phyloP scores from a whole-genome alignment of 2,888 invertebrate genomes.

The Drosophila nr. perissopoda region DNA sequence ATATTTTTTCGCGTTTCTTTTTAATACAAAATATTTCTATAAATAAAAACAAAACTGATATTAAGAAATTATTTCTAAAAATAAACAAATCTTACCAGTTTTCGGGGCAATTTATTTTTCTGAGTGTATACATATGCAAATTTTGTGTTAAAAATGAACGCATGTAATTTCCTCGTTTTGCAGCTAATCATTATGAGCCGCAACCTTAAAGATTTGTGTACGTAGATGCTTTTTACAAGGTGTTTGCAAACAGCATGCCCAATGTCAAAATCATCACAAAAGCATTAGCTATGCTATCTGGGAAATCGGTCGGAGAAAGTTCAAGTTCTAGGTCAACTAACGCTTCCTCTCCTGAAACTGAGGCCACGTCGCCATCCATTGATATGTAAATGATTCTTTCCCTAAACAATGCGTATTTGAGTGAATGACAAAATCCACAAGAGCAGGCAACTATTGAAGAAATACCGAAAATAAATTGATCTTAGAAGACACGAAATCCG shows the following conservation, averaged over 20 bases:
- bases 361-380: slow-evolving; percentile 34
- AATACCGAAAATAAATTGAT: slow-evolving; percentile 49
- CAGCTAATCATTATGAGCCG: neutral
- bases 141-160: neutral
- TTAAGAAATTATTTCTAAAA: neutral
- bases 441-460: neutral
- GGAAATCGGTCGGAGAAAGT: slow-evolving; percentile 41
- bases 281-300: slow-evolving; percentile 39
- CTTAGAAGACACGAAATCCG: slow-evolving; percentile 4
- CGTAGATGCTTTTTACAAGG: neutral
- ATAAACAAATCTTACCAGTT: neutral
- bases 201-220: neutral
- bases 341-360: slow-evolving; percentile 60
- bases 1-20: no score
- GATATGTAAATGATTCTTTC: slow-evolving; percentile 49
- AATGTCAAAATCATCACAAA: slow-evolving; percentile 12
- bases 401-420: neutral
- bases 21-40: no score
- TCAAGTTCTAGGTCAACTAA: slow-evolving; percentile 73
- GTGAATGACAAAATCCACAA: slow-evolving; percentile 1
- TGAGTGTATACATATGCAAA: neutral
- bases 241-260: neutral
- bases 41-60: no score
- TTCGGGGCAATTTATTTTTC: neutral
- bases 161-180: slow-evolving; percentile 1